These are phyloP conservation scores for Pteruthius melanotis DNA, from an alignment of 2,113 vertebrate genomes.

Conservation along the genomic window DNA sequence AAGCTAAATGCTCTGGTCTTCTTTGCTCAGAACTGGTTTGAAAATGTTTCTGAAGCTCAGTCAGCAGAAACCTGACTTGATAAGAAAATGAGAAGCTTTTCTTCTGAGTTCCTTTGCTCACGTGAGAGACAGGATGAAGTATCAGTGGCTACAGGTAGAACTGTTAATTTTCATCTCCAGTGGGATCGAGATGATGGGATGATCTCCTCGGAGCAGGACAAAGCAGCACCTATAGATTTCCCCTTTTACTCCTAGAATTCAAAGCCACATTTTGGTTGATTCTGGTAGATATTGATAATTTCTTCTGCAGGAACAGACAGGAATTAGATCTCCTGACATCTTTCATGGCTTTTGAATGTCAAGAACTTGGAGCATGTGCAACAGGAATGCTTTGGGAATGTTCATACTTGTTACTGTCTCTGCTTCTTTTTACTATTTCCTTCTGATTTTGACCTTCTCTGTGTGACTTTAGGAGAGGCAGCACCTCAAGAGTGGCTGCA, in stretches of 20 bases:
- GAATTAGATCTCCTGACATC: background rate
- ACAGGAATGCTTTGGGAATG: background rate
- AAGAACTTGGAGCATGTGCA: background rate
- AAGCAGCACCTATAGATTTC: background rate
- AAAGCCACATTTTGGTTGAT: background rate
- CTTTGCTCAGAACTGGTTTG: background rate
- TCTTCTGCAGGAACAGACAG: background rate
- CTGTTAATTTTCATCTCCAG: background rate
- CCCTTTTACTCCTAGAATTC: background rate
- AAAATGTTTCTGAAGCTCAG: background rate
- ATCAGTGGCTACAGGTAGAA: background rate
- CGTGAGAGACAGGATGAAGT: background rate
- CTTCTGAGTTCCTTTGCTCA: background rate
- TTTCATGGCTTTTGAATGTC: background rate
- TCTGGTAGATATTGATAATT: background rate
- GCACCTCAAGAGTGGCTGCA: background rate
- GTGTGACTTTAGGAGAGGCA: background rate
- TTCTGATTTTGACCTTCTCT: background rate
- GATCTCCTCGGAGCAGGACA: background rate
- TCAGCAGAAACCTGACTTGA: background rate
- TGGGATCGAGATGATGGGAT: background rate
- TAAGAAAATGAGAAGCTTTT: background rate
- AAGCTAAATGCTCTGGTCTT: background rate
- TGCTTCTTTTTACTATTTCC: background rate
- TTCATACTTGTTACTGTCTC: background rate